These are phyloP conservation scores for Ennomos quercinarius DNA, from an alignment of 2,888 invertebrate genomes.

Conservation along the genomic window DNA sequence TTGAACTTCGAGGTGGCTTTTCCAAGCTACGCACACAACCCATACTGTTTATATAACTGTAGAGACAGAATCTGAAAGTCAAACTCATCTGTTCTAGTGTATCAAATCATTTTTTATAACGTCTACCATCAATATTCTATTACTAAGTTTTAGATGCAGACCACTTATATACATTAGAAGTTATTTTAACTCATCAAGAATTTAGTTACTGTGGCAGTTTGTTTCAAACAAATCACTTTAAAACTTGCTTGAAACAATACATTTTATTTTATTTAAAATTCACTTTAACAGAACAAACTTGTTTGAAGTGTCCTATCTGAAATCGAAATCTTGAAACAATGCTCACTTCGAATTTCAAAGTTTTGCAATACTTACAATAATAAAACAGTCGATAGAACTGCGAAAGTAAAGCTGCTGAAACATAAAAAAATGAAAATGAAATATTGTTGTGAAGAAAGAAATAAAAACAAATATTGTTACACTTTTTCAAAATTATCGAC, in stretches of 20 bases:
- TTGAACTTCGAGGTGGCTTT: no score
- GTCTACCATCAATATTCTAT: slow-evolving; percentile 10
- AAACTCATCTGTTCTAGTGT: slow-evolving; percentile 8
- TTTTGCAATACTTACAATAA: slow-evolving; percentile 3
- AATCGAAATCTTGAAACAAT: slow-evolving; percentile 19
- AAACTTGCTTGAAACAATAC: slow-evolving; percentile 8
- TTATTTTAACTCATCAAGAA: slow-evolving; percentile 18
- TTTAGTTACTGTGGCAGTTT: slow-evolving; percentile 14
- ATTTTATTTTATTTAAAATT: slow-evolving; percentile 14
- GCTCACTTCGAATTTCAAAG: slow-evolving; percentile 6
- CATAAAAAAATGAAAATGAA: not conserved
- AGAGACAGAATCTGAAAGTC: slow-evolving; percentile 8
- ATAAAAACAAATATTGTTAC: no score
- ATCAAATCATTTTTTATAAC: slow-evolving; percentile 5
- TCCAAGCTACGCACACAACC: no score
- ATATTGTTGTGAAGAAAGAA: no score
- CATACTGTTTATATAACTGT: not conserved
- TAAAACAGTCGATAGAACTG: no score
- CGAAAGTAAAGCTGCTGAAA: no score
- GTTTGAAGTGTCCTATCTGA: slow-evolving; percentile 10
- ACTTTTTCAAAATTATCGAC: no score
- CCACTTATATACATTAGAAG: slow-evolving; percentile 14
- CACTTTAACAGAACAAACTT: slow-evolving; percentile 3
- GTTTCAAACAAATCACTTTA: slow-evolving; percentile 16
- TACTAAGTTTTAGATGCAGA: slow-evolving; percentile 11